Evolutionary conservation across 2,888 invertebrate genomes (phyloP).

Genomic region (Zhuqinia jingwanae): DNA sequence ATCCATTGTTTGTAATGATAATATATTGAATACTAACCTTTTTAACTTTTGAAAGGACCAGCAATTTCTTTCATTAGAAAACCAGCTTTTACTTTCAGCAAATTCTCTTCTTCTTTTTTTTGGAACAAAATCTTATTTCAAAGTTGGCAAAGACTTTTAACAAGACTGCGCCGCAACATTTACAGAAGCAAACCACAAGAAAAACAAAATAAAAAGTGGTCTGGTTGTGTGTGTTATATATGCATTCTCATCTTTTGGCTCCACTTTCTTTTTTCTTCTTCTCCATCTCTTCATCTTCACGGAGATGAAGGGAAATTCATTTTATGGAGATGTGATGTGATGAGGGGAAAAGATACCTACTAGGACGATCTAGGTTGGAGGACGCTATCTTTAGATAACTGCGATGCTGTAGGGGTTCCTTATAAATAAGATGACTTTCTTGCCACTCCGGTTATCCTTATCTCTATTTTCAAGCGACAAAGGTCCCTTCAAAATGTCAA

Average conservation of each 20-base stretch:
- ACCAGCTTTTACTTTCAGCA: no score
- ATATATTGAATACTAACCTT: conserved; percentile 23
- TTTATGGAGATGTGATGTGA: conserved; percentile 5
- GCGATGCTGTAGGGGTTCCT: background rate
- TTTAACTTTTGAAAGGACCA: conserved; percentile 31
- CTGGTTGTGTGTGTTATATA: conserved; percentile 10
- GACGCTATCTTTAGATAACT: background rate
- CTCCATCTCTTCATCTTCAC: background rate
- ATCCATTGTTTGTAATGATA: conserved; percentile 1
- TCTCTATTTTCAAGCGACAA: background rate
- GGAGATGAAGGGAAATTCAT: no score
- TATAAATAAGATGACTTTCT: background rate
- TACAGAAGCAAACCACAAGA: conserved; percentile 11
- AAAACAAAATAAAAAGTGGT: conserved; percentile 12
- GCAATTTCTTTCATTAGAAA: conserved; percentile 10
- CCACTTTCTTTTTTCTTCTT: no score
- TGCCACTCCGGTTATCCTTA: background rate
- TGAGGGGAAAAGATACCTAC: background rate
- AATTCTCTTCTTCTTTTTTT: background rate
- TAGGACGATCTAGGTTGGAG: no score
- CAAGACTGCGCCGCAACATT: background rate
- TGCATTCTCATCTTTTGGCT: conserved; percentile 4
- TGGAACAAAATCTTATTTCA: no score
- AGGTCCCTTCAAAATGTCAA: conserved; percentile 5
- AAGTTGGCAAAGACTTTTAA: background rate